Base-by-base conservation (phyloP, 1,140 invertebrate species). In the Euborellia annulipes region DNA sequence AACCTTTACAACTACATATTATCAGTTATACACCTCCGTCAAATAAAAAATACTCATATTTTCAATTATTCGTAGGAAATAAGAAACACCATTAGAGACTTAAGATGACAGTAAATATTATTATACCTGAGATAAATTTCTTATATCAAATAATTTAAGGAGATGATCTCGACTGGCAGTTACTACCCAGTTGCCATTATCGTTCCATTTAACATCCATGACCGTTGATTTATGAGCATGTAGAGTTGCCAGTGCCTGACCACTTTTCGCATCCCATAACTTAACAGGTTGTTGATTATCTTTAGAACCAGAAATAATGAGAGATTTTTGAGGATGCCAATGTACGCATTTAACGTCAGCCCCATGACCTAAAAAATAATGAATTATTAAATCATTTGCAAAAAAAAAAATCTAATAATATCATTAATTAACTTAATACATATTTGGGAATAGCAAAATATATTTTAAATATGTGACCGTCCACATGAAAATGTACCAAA, bases 221-320 rank as follows among this genome's bases (percentile, higher is more conserved):
- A 98, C 95, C 3, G 96, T 98, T 40, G 86, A 93, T 65, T 99
- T 99, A 66, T 99, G 96, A 14, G 93, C 94, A 69, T 98, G 94
- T 59, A 88, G 61, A 11, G 85, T 89, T n/a, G 84, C 83, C 43
- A 89, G 61, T 8, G 84, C 82, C 51, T 87, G 79, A 0, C 93
- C 94, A 48, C 82, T 85, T 63, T 94, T 94, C 7, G 95, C 92
- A 73, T 99, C 96, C 96, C 96, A 99, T 13, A 99, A 67, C 66
- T 99, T 99, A 11, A 99, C 88, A 8, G 96, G 96, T 59, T 99
- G 96, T 60, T 99, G 96, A 63, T 94, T 97, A 63, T 99, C 96
- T 69, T 98, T 97, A 62, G 92, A 97, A 0, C 96, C 96, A 13
- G 94, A 98, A 17, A 95, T 88, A 54, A 99, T 79, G 41, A 99